Conservation (phyloP, 2,888 invertebrate species). For the Torymus aiolomorphi region DNA sequence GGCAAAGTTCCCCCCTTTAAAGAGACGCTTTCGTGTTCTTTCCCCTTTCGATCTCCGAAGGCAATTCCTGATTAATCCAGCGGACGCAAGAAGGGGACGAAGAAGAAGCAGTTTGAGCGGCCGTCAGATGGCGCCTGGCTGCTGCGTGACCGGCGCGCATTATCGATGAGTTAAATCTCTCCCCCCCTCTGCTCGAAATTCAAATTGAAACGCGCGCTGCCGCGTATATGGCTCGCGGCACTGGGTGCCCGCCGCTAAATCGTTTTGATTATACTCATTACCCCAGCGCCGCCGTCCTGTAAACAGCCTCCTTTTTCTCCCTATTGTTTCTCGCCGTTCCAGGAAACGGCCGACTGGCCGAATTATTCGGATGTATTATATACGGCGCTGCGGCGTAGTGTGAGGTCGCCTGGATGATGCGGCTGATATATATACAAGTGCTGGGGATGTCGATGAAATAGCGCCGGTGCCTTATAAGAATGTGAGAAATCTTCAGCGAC, state of each 20-base stretch:
- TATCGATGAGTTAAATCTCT: slow-evolving; percentile 59
- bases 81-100: slow-evolving; percentile 36
- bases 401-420: too few species aligned
- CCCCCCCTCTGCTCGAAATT: slow-evolving; percentile 64
- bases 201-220: slow-evolving; percentile 70
- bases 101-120: slow-evolving; percentile 63
- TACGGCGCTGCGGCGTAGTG: too few species aligned
- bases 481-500: too few species aligned
- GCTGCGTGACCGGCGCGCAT: slow-evolving; percentile 72
- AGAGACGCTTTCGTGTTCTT: too few species aligned
- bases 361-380: slow-evolving; percentile 4
- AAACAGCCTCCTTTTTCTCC: not conserved
- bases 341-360: slow-evolving; percentile 23
- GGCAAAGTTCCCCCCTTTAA: too few species aligned
- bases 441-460: too few species aligned
- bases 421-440: too few species aligned
- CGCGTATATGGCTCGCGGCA: slow-evolving; percentile 67
- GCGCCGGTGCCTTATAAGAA: too few species aligned
- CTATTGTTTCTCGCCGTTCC: slow-evolving; percentile 20
- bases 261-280: slow-evolving; percentile 74
- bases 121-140: slow-evolving; percentile 71
- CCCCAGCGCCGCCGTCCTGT: slow-evolving; percentile 44
- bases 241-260: slow-evolving; percentile 67
- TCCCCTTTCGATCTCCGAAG: too few species aligned
- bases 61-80: slow-evolving; percentile 4